Evolutionary conservation across 2,888 invertebrate species (phyloP).

Genomic region (Trissonchulus sp.): DNA sequence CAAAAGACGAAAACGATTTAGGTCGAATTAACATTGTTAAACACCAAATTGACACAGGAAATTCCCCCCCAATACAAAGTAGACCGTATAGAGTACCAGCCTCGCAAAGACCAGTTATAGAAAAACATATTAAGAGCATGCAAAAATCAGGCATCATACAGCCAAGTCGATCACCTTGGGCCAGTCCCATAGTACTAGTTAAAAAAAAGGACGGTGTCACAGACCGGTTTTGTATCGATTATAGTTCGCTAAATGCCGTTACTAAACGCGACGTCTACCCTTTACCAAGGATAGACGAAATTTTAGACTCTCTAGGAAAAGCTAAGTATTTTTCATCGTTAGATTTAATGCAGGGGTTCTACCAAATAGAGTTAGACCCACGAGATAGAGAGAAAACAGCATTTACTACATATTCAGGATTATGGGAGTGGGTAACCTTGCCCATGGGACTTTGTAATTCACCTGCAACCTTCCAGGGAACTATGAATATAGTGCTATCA

Average conservation of each 20-base stretch:
- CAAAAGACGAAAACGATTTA: background rate
- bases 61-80: too few relatives aligned
- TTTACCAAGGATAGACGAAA: constrained; percentile 15
- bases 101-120: too few relatives aligned
- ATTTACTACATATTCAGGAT: constrained; percentile 33
- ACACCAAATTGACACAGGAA: constrained; percentile 20
- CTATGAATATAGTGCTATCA: constrained; percentile 16
- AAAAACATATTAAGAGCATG: too few relatives aligned
- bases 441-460: constrained; percentile 30
- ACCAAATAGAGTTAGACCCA: constrained; percentile 29
- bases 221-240: constrained; percentile 11
- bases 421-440: constrained; percentile 33
- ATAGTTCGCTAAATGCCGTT: background rate
- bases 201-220: constrained; percentile 18
- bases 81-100: too few relatives aligned
- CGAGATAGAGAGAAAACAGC: constrained; percentile 34
- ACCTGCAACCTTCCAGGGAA: constrained; percentile 36
- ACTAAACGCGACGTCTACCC: constrained; percentile 25
- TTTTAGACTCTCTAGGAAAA: background rate
- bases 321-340: constrained; percentile 23
- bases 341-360: constrained; percentile 25
- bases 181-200: constrained; percentile 20
- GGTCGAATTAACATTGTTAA: background rate
- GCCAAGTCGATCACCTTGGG: constrained; percentile 5
- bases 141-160: constrained; percentile 10